Base-by-base conservation (phyloP, 2,797 vertebrate species). In the Sciaenops ocellatus region DNA sequence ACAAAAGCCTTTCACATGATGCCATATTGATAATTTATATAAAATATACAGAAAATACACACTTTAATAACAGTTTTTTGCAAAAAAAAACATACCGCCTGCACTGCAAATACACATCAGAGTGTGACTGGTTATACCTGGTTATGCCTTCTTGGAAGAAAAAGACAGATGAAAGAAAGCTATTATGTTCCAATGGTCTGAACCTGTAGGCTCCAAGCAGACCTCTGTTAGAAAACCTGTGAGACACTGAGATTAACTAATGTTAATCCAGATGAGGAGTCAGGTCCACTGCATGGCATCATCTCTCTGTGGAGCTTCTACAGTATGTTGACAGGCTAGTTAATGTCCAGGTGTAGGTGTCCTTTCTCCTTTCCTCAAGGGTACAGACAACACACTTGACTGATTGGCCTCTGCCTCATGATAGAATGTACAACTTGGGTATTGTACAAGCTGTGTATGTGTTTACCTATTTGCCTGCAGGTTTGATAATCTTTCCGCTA, bases 281-380 rank as follows among this genome's bases (percentile, higher is more conserved):
- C 60, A 61, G 74, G 22, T 61, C 71, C 48, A 60, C 51, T 47
- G n/a, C 24, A 50, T 28, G 47, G 22, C 59, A 46, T 78, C 46
- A 34, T 10, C 48, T 61, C 60, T 73, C 48, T 41, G 22, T 28
- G 56, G 57, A 56, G 30, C 30, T 8, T 66, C 34, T 57, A 38
- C 34, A 38, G 34, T 9, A 9, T 52, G 55, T 83, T 30, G 60
- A 70, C 41, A 57, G 17, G 44, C 68, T 18, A 22, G 18, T 57
- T 47, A 44, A 61, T 68, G 47, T n/a, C 64, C 46, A 41, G 44
- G 4, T 47, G 71, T 72, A 41, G 44, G 4, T 47, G 71, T 75
- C 67, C 70, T 54, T 48, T 20, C 18, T 44, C 18, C 17, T 55
- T 22, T 79, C 42, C 56, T 75, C 15, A 22, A 70, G 60, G 24